phyloP scores from a whole-genome alignment of 2,113 vertebrate genomes.

The Pachypanchax playfairii region DNA sequence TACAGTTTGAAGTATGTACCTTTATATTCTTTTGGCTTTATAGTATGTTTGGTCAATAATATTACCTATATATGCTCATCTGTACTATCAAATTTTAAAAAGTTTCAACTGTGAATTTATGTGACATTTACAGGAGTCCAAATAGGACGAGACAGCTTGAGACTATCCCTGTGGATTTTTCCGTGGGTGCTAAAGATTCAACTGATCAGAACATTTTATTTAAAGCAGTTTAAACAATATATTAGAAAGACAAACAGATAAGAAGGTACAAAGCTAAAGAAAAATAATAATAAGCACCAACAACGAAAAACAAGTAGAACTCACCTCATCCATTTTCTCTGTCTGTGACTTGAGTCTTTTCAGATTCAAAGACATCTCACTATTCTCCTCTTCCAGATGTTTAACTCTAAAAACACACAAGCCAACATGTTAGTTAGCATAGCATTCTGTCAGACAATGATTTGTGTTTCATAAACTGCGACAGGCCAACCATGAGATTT shows the following conservation, averaged over 20 bases:
- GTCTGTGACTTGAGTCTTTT: conserved; percentile 89
- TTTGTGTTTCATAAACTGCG: too few relatives aligned
- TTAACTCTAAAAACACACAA: conserved; percentile 82
- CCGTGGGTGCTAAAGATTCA: too few relatives aligned
- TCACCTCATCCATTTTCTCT: conserved; percentile 93
- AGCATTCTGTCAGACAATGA: neutral
- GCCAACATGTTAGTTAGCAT: neutral
- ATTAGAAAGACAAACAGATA: neutral
- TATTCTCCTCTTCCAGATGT: conserved; percentile 92
- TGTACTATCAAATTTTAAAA: too few relatives aligned
- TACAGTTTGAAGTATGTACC: neutral
- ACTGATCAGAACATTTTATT: too few relatives aligned
- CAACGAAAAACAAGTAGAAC: neutral
- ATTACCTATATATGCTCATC: too few relatives aligned
- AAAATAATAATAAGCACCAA: neutral
- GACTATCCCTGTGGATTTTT: too few relatives aligned
- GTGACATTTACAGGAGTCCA: too few relatives aligned
- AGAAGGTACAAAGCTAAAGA: neutral
- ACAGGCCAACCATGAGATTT: too few relatives aligned
- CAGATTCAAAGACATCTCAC: conserved; percentile 81
- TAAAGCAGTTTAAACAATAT: too few relatives aligned
- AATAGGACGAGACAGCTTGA: too few relatives aligned
- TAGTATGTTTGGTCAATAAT: neutral
- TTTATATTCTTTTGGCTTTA: neutral
- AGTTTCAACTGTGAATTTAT: too few relatives aligned